Conservation (phyloP, 2,888 invertebrate genomes). For the Pollenia labialis region DNA sequence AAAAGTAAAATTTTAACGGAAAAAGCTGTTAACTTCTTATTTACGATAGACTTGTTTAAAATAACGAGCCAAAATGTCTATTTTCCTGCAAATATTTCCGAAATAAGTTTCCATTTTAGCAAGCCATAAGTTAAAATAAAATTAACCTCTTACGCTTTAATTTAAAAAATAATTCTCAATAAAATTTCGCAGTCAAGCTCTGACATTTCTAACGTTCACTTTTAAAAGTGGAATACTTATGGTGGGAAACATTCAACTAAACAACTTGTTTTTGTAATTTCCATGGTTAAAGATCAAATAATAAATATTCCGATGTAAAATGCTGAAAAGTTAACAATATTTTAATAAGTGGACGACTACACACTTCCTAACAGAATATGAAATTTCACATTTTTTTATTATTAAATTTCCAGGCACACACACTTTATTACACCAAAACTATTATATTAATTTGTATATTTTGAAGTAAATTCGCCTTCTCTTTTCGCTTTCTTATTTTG, state of each 20-base stretch:
- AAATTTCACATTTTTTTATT: too few species aligned
- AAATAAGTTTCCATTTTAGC: too few species aligned
- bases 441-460: constrained; percentile 27
- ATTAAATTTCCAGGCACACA: background rate
- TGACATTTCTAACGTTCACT: constrained; percentile 5
- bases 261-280: background rate
- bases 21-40: too few species aligned
- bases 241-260: background rate
- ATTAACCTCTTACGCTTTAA: too few species aligned
- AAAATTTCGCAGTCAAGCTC: background rate
- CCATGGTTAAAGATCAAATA: constrained; percentile 5
- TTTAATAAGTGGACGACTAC: background rate
- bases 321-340: constrained; percentile 19
- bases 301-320: constrained; percentile 14
- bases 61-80: too few species aligned
- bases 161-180: too few species aligned
- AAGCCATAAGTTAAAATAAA: too few species aligned
- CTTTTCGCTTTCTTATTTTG: background rate
- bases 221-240: constrained; percentile 33
- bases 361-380: too few species aligned
- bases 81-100: too few species aligned
- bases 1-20: too few species aligned
- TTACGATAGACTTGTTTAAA: too few species aligned
- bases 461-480: background rate
- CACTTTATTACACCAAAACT: constrained; percentile 7